Percentiles rank a stretch among this genome's conserved stretches.
Conservation (phyloP, 2,888 invertebrate genomes). For the Caenorhabditis zanzibari region DNA sequence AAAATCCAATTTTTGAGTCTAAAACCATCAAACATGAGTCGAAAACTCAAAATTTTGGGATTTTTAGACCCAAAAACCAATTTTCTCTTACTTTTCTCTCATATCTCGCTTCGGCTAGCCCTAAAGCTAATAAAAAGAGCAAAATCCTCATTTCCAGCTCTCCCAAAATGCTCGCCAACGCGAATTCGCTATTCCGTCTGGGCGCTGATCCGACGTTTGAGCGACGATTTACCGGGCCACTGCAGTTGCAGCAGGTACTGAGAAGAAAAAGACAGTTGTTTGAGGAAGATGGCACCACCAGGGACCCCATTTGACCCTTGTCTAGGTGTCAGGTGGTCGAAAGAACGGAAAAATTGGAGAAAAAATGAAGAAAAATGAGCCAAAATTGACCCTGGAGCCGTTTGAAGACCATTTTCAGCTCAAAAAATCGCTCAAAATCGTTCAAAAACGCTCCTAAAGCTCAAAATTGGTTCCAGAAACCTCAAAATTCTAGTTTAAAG, state of each 20-base stretch:
- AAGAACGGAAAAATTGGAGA: not conserved
- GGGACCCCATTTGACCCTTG: slow-evolving; percentile 3
- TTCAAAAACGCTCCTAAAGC: too few species aligned
- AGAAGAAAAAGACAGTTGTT: not conserved
- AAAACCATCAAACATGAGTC: too few species aligned
- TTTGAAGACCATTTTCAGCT: too few species aligned
- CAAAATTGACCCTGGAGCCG: not conserved
- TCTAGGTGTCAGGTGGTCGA: slow-evolving; percentile 25
- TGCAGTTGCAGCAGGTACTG: slow-evolving; percentile 74
- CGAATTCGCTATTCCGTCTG: slow-evolving; percentile 70
- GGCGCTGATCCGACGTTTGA: slow-evolving; percentile 74
- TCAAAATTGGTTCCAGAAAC: too few species aligned
- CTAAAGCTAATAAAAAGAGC: slow-evolving; percentile 30
- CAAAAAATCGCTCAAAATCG: too few species aligned
- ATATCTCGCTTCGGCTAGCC: slow-evolving; percentile 18
- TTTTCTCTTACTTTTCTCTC: slow-evolving; percentile 35
- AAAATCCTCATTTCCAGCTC: slow-evolving; percentile 16
- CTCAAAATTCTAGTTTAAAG: too few species aligned
- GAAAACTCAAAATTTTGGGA: too few species aligned
- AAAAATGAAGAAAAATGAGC: not conserved
- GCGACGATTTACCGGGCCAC: slow-evolving; percentile 69
- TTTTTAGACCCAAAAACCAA: slow-evolving; percentile 4
- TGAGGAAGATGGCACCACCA: slow-evolving; percentile 15
- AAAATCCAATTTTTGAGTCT: not conserved
- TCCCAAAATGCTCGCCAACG: slow-evolving; percentile 72